Evolutionary conservation across 2,888 invertebrate species (phyloP).

Genomic region (Neuroscelio doddi): DNA sequence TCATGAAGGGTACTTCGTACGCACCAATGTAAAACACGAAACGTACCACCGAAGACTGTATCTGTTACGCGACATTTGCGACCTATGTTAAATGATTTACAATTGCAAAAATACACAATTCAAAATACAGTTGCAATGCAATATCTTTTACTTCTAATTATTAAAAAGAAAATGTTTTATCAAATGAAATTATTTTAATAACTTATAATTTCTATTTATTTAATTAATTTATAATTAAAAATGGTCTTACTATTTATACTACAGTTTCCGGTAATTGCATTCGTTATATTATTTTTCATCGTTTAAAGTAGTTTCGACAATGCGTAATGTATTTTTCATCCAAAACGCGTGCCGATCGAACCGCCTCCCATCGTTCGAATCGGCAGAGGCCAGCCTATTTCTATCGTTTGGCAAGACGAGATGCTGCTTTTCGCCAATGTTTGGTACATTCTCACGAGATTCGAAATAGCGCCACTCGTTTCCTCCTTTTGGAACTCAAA

Average conservation of each 20-base stretch:
- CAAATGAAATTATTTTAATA: no score
- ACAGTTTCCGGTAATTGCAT: no score
- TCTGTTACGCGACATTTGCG: no score
- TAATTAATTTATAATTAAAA: no score
- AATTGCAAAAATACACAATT: no score
- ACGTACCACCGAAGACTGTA: constrained; percentile 2
- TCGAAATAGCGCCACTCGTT: constrained; percentile 19
- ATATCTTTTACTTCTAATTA: no score
- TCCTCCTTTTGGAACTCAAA: constrained; percentile 2
- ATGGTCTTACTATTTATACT: no score
- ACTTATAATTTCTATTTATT: no score
- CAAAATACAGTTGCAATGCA: no score
- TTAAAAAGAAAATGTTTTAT: no score
- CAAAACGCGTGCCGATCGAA: constrained; percentile 14
- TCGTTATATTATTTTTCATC: neutral
- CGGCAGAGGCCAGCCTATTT: constrained; percentile 47
- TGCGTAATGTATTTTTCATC: constrained; percentile 5
- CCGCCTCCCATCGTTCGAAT: constrained; percentile 15
- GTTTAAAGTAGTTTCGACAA: neutral
- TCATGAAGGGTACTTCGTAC: constrained; percentile 9
- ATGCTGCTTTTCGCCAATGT: constrained; percentile 33
- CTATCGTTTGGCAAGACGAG: constrained; percentile 46
- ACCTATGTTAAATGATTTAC: no score
- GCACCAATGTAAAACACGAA: no score
- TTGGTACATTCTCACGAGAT: constrained; percentile 18